A percentile compares a stretch with the other conserved stretches of the same genome.
Evolutionary conservation across 2,888 invertebrate species (phyloP).

Genomic region (Philereme transversata): DNA sequence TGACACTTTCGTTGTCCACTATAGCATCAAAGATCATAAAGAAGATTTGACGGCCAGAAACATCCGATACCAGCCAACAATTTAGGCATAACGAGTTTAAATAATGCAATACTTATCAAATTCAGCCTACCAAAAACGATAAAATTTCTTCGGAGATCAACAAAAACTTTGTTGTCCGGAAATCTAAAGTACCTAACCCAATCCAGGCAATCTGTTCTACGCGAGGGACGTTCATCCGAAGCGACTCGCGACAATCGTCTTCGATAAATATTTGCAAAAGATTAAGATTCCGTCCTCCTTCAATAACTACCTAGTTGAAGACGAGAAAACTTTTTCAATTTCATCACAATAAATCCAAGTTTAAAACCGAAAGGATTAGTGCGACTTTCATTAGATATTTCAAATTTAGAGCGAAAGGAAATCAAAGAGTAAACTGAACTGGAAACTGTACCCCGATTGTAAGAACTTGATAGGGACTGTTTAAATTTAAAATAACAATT

Average conservation of each 20-base stretch:
- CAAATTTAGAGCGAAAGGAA: slow-evolving; percentile 18
- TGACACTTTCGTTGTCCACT: too few species aligned
- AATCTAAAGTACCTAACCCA: too few species aligned
- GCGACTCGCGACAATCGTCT: slow-evolving; percentile 26
- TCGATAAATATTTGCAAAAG: background rate
- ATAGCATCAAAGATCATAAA: too few species aligned
- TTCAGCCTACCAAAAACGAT: too few species aligned
- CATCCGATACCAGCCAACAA: too few species aligned
- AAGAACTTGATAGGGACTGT: slow-evolving; percentile 16
- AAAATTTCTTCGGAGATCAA: too few species aligned
- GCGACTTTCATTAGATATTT: slow-evolving; percentile 23
- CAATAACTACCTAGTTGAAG: slow-evolving; percentile 62
- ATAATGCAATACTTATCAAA: too few species aligned
- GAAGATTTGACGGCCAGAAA: too few species aligned
- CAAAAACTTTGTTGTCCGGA: too few species aligned
- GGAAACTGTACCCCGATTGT: slow-evolving; percentile 16
- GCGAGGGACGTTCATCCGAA: slow-evolving; percentile 2
- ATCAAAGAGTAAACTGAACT: slow-evolving; percentile 24
- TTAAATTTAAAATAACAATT: slow-evolving; percentile 27
- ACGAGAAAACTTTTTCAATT: slow-evolving; percentile 81
- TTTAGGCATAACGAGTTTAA: too few species aligned
- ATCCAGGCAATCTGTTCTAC: background rate
- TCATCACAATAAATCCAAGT: slow-evolving; percentile 61
- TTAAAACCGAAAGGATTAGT: slow-evolving; percentile 24
- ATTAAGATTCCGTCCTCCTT: background rate